Evolutionary conservation across 1,140 invertebrate species (phyloP).

Genomic region (Euura saliciscinereae): DNA sequence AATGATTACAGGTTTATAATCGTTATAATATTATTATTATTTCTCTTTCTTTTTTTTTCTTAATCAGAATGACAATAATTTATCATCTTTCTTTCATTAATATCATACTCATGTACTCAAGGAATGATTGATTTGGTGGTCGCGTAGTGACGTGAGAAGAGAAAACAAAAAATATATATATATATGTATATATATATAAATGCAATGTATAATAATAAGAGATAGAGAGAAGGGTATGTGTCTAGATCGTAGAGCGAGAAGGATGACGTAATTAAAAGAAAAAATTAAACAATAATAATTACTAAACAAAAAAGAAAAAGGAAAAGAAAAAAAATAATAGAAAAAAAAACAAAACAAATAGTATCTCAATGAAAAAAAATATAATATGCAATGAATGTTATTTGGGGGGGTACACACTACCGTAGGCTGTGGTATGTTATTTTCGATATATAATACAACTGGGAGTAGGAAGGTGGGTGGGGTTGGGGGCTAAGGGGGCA

Average conservation of each 20-base stretch:
- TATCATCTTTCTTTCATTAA: background rate
- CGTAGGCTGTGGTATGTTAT: constrained; percentile 31
- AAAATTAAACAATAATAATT: background rate
- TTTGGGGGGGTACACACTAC: constrained; percentile 25
- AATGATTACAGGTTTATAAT: background rate
- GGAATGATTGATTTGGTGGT: too few species aligned
- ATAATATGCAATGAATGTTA: constrained; percentile 18
- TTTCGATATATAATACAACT: constrained; percentile 43
- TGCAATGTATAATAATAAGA: background rate
- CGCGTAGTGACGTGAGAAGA: too few species aligned
- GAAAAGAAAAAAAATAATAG: background rate
- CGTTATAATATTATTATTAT: background rate
- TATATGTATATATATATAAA: background rate
- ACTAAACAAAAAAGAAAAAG: background rate
- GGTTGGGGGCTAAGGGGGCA: constrained; percentile 22
- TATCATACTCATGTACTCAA: background rate
- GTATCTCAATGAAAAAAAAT: background rate
- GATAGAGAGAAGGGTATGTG: too few species aligned
- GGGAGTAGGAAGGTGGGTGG: constrained; percentile 15
- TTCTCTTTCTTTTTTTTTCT: background rate
- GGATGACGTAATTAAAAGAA: too few species aligned
- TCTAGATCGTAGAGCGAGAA: too few species aligned
- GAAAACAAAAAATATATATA: too few species aligned
- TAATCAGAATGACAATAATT: background rate
- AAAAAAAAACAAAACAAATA: background rate